Percentiles rank a stretch among this genome's conserved stretches.
Evolutionary conservation across 2,797 vertebrate species (phyloP).

Genomic region (Ctenochaetus hawaiiensis): DNA sequence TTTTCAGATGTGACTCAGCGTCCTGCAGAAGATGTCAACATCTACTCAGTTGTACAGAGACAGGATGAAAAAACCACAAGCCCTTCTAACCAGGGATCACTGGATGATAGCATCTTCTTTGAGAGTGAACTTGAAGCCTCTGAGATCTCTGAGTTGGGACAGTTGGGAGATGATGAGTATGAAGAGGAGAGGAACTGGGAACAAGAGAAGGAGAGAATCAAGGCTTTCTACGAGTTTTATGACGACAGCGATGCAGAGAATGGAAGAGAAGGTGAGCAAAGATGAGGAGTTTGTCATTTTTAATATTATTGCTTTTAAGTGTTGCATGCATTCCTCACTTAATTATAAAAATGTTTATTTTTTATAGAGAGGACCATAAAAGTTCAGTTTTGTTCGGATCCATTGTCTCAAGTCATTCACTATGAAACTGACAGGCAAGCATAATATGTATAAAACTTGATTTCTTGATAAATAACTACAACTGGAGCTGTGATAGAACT

Average conservation of each 20-base stretch:
- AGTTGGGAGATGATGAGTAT: slow-evolving; percentile 57
- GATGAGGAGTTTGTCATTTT: background rate
- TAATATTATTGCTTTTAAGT: too few species aligned
- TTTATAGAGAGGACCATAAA: slow-evolving; percentile 73
- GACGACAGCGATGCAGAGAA: slow-evolving; percentile 56
- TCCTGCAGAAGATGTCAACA: slow-evolving; percentile 29
- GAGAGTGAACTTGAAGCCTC: slow-evolving; percentile 18
- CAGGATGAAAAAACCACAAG: slow-evolving; percentile 1
- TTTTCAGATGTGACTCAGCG: slow-evolving; percentile 16
- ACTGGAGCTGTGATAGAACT: background rate
- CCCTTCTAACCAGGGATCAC: slow-evolving; percentile 53
- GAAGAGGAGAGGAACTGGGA: slow-evolving; percentile 81
- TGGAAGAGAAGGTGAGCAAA: slow-evolving; percentile 60
- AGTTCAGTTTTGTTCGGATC: slow-evolving; percentile 75
- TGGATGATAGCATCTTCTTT: slow-evolving; percentile 73
- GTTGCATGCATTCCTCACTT: background rate
- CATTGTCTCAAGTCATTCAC: slow-evolving; percentile 73
- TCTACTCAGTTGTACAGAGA: slow-evolving; percentile 30
- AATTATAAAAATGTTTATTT: background rate
- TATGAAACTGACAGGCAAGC: slow-evolving; percentile 82
- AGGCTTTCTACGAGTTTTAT: slow-evolving; percentile 81
- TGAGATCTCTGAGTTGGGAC: slow-evolving; percentile 29
- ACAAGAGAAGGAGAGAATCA: slow-evolving; percentile 78
- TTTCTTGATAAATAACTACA: background rate
- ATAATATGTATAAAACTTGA: background rate